Conservation (phyloP, 2,797 vertebrate species). For the Gymnocypris eckloni region DNA sequence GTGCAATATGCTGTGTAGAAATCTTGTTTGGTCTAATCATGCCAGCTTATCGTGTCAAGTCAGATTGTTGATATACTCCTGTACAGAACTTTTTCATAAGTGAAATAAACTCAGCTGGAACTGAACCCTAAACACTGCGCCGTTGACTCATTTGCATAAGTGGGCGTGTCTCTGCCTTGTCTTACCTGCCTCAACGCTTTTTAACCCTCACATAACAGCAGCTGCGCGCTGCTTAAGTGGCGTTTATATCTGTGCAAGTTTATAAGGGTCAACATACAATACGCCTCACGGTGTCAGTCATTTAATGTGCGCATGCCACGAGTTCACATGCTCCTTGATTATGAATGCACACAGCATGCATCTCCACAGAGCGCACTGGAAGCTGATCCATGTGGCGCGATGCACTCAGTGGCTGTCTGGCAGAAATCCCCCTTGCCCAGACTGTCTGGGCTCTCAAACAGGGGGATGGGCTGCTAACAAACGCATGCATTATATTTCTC, state of each 20-base stretch:
- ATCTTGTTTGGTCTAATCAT: constrained; percentile 91
- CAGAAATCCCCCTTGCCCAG: constrained; percentile 71
- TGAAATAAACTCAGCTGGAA: constrained; percentile 99
- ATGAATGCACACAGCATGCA: constrained; percentile 8
- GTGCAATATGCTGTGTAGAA: constrained; percentile 99
- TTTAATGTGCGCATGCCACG: not conserved
- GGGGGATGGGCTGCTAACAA: constrained; percentile 75
- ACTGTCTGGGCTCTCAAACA: constrained; percentile 71
- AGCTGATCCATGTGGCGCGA: constrained; percentile 41
- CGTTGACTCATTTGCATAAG: constrained; percentile 69
- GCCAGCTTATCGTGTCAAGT: constrained; percentile 98
- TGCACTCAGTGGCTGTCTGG: constrained; percentile 66
- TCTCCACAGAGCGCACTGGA: constrained; percentile 16
- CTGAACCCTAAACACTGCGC: constrained; percentile 86
- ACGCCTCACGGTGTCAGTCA: not conserved
- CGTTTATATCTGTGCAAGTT: not conserved
- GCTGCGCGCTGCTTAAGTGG: not conserved
- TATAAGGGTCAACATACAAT: not conserved
- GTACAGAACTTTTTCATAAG: constrained; percentile 99
- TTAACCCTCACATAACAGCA: constrained; percentile 3
- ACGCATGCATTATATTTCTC: not conserved
- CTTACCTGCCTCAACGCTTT: constrained; percentile 33
- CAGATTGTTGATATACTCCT: constrained; percentile 99
- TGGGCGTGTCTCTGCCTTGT: constrained; percentile 16
- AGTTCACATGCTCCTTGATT: not conserved